These are phyloP conservation scores for Coboldia fuscipes DNA, from an alignment of 1,140 invertebrate genomes.

Conservation along the genomic window DNA sequence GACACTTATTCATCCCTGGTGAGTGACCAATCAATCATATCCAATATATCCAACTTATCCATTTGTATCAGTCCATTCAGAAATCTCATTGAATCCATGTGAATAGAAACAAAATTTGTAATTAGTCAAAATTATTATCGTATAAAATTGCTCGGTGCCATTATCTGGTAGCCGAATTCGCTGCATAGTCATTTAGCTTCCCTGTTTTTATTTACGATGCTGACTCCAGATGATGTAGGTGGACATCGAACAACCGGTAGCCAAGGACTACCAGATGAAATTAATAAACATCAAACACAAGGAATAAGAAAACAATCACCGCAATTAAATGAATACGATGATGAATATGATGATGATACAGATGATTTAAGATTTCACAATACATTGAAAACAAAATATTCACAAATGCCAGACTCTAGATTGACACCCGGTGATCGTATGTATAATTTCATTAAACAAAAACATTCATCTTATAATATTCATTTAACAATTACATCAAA, in stretches of 20 bases:
- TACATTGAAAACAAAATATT: constrained; percentile 4
- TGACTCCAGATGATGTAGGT: constrained; percentile 44
- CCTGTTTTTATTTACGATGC: constrained; percentile 60
- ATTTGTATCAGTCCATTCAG: too few relatives aligned
- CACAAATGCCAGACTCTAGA: constrained; percentile 5
- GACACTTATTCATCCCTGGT: too few relatives aligned
- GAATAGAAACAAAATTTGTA: too few relatives aligned
- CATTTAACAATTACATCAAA: too few relatives aligned
- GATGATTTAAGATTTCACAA: constrained; percentile 11
- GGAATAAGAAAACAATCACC: constrained; percentile 12
- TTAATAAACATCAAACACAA: constrained; percentile 1
- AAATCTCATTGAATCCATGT: too few relatives aligned
- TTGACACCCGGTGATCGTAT: constrained; percentile 6
- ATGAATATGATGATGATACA: constrained; percentile 13
- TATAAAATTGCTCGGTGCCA: too few relatives aligned
- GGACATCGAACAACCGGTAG: constrained; percentile 10
- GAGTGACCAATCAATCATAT: too few relatives aligned
- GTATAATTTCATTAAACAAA: constrained; percentile 1
- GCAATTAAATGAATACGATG: constrained; percentile 3
- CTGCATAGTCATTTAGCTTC: constrained; percentile 45
- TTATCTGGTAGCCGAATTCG: too few relatives aligned
- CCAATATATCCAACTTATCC: too few relatives aligned
- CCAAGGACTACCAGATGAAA: too few relatives aligned
- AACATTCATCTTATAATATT: too few relatives aligned
- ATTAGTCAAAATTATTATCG: too few relatives aligned